Evolutionary conservation across 2,888 invertebrate species (phyloP), one percentile per base, ranked within the genome.

Genomic region (Leptopilina drosophilae): DNA sequence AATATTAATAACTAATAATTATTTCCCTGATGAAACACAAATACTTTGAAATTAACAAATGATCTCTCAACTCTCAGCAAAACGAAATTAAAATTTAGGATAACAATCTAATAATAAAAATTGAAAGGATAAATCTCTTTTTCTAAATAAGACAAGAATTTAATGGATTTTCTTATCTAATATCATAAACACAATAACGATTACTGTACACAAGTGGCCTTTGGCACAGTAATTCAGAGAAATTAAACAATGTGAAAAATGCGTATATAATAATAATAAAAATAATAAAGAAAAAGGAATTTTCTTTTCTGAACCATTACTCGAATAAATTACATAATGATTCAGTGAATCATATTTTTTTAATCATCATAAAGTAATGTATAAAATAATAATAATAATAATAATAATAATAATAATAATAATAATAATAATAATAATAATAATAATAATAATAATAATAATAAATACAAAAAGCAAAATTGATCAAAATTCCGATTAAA

Each of bases 111-210:
- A 46, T 46, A 9, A 46, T 11, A 82, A 67, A 69, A 73, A 56
- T 33, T 69, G 12, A 81, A 69, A 59, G 75, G 62, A 64, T 76
- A 62, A 64, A 66, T 78, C 76, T 79, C 76, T 66, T 49, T 76
- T 65, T n/a, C 15, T 64, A 64, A 20, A 64, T n/a, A 15, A 67
- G n/a, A 64, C 75, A 78, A 79, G 78, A 79, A 79, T 76, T 33
- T 73, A 62, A 64, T 77, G 59, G n/a, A 56, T 49, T 78, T 77
- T 73, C 64, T 56, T 53, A 59, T 79, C 69, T 62, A 62, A 9
- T 62, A 62, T 62, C 62, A 62, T 20, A 64, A 69, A 77, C 56
- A 65, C 67, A 53, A 81, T 81, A 76, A 81, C 46, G 20, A 64
- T 77, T 59, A 69, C 33, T 65, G 53, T 26, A 69, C 6, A 69